Evolutionary conservation across 2,888 invertebrate species (phyloP), one percentile per base, ranked within the genome.

Genomic region (Macrophya annulata): DNA sequence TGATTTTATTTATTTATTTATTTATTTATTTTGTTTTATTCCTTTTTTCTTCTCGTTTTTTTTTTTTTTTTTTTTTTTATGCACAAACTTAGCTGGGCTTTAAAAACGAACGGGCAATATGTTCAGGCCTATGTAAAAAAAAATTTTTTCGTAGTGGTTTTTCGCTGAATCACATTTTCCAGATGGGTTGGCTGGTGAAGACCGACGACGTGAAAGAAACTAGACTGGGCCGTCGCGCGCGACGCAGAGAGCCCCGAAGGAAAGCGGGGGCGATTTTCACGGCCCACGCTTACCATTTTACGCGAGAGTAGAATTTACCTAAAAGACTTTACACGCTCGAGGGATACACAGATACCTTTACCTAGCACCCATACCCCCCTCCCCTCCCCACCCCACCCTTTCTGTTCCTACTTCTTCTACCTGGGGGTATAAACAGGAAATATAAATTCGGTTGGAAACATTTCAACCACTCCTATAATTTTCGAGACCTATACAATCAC

Each of bases 161-260:
- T 81, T 81, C 62, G 62, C 81, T 62, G 81, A 81, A 81, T 81
- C 81, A 81, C 81, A 81, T 59, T 81, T 81, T 81, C 62, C 81
- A 59, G 62, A 21, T 43, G 79, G 79, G 79, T 81, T 81, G 62
- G 25, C 6, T 51, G 77, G 51, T 77, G 77, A 77, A 77, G 77
- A 77, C 77, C 77, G 51, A 77, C 77, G 77, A 77, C 77, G 77
- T 77, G 51, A 77, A 77, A 77, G 77, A 31, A 77, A 77, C 77
- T 77, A 51, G 77, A 55, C 51, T 55, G n/a, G 77, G 77, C 77
- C 37, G 43, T 9, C 43, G 4, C 68, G 6, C 74, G 51, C 51
- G 31, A 3, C 15, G 12, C 25, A 17, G 55, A 77, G n/a, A 31
- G 25, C 51, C 17, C 12, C n/a, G 43, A 9, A 21, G 72, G 21